These are phyloP conservation scores for Musca vetustissima DNA, from an alignment of 1,140 invertebrate genomes.

Conservation along the genomic window DNA sequence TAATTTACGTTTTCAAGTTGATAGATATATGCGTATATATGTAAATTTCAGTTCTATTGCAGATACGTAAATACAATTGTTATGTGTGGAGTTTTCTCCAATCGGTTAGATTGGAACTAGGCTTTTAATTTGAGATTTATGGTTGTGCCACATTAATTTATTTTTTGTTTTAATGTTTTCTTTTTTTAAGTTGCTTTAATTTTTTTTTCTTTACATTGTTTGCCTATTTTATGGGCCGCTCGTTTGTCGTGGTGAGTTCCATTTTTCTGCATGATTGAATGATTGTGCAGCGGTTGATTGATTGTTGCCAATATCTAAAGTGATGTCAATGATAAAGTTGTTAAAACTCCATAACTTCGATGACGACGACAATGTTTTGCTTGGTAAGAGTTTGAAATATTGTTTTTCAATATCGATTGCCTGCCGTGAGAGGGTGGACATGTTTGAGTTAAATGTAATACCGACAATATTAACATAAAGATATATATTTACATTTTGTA, in stretches of 20 bases:
- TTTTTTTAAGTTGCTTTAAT: background rate
- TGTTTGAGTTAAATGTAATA: too few relatives aligned
- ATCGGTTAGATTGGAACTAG: background rate
- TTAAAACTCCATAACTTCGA: constrained; percentile 6
- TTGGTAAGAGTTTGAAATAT: too few relatives aligned
- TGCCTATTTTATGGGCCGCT: too few relatives aligned
- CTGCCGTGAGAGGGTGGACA: too few relatives aligned
- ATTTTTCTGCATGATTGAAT: constrained; percentile 21
- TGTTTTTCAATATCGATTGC: too few relatives aligned
- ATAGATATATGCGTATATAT: too few relatives aligned
- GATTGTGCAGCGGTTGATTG: background rate
- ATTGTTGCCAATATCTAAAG: constrained; percentile 15
- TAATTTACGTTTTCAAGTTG: too few relatives aligned
- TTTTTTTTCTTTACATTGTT: background rate
- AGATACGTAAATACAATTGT: too few relatives aligned
- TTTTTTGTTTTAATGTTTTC: background rate
- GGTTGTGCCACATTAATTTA: constrained; percentile 14
- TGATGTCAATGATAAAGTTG: constrained; percentile 21
- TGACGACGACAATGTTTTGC: too few relatives aligned
- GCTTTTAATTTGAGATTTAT: constrained; percentile 21
- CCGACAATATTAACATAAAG: too few relatives aligned
- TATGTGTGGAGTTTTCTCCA: constrained; percentile 1
- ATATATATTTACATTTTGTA: too few relatives aligned
- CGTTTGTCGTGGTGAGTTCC: background rate
- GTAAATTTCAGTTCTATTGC: too few relatives aligned